These are phyloP conservation scores for Botia kubotai DNA, from an alignment of 2,797 vertebrate genomes.

Conservation along the genomic window DNA sequence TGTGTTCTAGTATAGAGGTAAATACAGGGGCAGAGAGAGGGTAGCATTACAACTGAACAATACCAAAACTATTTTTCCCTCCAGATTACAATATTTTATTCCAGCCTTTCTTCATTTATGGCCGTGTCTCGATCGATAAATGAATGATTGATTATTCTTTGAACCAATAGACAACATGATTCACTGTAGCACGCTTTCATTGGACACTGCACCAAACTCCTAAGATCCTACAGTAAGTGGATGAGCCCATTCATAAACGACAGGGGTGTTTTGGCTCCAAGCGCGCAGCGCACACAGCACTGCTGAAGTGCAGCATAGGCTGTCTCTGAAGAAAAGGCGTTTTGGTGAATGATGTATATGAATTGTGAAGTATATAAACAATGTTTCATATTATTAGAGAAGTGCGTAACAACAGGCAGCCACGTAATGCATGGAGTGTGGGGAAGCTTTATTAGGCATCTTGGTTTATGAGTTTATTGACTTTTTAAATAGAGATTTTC, in stretches of 20 bases:
- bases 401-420: not conserved
- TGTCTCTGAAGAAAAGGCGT: not conserved
- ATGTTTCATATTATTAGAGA: not conserved
- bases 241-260: conserved; percentile 83
- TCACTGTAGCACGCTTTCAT: conserved; percentile 77
- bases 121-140: conserved; percentile 85
- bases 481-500: not conserved
- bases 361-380: not conserved
- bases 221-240: conserved; percentile 82
- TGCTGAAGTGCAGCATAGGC: conserved; percentile 19
- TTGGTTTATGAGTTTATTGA: not conserved
- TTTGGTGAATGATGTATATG: conserved; percentile 8
- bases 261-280: conserved; percentile 63
- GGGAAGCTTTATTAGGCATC: not conserved
- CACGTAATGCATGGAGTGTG: not conserved
- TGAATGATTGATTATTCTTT: conserved; percentile 83
- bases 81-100: conserved; percentile 49
- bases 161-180: conserved; percentile 84
- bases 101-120: conserved; percentile 70
- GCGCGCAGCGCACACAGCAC: not conserved
- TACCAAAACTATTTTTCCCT: conserved; percentile 1
- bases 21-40: not conserved
- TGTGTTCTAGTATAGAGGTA: not conserved
- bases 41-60: not conserved
- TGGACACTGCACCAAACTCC: conserved; percentile 78